Base-by-base conservation (phyloP, 2,888 invertebrate genomes). In the Athripsodes cinereus region DNA sequence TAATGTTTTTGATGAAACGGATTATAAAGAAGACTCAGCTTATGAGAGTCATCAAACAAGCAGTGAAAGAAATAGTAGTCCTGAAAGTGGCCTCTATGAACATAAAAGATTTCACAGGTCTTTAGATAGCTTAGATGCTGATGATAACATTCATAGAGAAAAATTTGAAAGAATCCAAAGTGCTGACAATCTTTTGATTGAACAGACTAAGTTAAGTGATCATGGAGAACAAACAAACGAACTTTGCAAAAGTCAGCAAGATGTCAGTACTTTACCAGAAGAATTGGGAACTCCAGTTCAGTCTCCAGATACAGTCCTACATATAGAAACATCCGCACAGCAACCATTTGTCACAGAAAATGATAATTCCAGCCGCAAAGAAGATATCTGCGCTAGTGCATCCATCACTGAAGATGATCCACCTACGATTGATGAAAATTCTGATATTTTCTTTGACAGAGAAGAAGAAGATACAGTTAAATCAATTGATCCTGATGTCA, bases 181-280 rank as follows among this genome's bases (percentile, higher is more conserved):
- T 67, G 72, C 84, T 60, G 84, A 85, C 71, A 84, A 83, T 65
- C 77, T 85, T 48, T 61, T 13, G 2, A 13, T 40, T 13, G 40
- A 40, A 40, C 40, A 40, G 13, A n/a, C 40, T n/a, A 13, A 40
- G 3, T 3, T 40, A 5, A 40, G 13, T 40, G 13, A n/a, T 13
- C 40, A n/a, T 3, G 88, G 89, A 2, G 86, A 88, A 69, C 90
- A 87, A 56, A 88, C 88, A 19, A 87, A 87, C 66, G 86, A 84
- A 26, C 83, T 83, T 20, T 83, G 82, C 26, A 10, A 26, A 26
- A 26, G 10, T 26, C 26, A 26, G 10, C 26, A 26, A 10, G n/a
- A n/a, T n/a, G n/a, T n/a, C n/a, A n/a, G n/a, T n/a, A n/a, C n/a
- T n/a, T n/a, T n/a, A n/a, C n/a, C n/a, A n/a, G n/a, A n/a, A n/a